Evolutionary conservation across 2,888 invertebrate genomes (phyloP).

Genomic region (Ganaspis brasiliensis): DNA sequence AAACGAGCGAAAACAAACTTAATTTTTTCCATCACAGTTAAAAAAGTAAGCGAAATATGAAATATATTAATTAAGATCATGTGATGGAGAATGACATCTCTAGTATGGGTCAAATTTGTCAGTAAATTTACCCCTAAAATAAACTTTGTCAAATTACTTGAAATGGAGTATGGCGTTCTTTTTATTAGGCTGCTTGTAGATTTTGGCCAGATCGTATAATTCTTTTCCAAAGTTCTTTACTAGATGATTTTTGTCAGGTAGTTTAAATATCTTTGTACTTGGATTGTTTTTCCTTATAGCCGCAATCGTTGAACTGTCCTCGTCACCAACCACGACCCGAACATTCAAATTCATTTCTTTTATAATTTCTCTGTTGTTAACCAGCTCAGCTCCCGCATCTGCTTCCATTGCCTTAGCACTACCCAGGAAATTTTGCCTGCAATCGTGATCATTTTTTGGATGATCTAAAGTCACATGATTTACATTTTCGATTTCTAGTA

Average conservation of each 20-base stretch:
- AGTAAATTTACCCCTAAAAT: no score
- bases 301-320: conserved; percentile 39
- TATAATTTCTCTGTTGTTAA: conserved; percentile 57
- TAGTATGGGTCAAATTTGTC: no score
- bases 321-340: conserved; percentile 42
- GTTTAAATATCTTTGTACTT: conserved; percentile 30
- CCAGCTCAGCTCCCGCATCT: conserved; percentile 50
- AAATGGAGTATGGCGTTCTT: conserved; percentile 22
- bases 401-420: conserved; percentile 70
- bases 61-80: no score
- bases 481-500: conserved; percentile 60
- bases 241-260: conserved; percentile 43
- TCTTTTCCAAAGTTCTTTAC: conserved; percentile 41
- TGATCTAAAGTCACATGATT: conserved; percentile 57
- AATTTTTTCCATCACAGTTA: no score
- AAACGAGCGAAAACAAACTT: no score
- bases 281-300: conserved; percentile 27
- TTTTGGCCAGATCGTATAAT: conserved; percentile 30
- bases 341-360: conserved; percentile 53
- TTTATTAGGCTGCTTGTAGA: conserved; percentile 29
- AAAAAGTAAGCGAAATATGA: no score
- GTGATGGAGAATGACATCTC: no score
- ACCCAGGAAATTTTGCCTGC: conserved; percentile 62
- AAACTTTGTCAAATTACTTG: no score
- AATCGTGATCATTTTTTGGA: conserved; percentile 60